These are phyloP conservation scores for Siniperca chuatsi DNA, from an alignment of 2,113 vertebrate genomes.

Conservation along the genomic window DNA sequence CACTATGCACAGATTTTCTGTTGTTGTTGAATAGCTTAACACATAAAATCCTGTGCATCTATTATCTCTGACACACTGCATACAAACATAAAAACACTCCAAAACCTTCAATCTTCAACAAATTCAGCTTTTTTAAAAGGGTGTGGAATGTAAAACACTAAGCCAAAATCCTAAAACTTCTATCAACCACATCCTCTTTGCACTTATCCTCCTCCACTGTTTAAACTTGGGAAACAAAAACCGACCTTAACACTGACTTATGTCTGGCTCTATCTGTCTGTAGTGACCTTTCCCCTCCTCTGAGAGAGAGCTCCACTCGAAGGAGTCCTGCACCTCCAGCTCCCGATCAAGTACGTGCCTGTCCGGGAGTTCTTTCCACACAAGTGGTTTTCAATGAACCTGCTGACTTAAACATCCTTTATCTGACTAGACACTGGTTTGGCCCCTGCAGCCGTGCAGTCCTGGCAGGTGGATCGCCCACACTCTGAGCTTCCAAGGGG, in stretches of 20 bases:
- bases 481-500: slow-evolving; percentile 4
- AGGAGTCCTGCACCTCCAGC: slow-evolving; percentile 31
- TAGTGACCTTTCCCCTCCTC: slow-evolving; percentile 49
- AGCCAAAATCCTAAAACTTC: slow-evolving; percentile 31
- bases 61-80: slow-evolving; percentile 7
- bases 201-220: slow-evolving; percentile 32
- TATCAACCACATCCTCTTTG: slow-evolving; percentile 36
- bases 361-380: slow-evolving; percentile 60
- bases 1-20: neutral
- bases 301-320: slow-evolving; percentile 14
- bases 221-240: slow-evolving; percentile 25
- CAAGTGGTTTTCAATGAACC: slow-evolving; percentile 66
- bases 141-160: slow-evolving; percentile 10
- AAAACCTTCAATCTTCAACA: neutral
- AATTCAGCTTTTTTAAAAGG: slow-evolving; percentile 27
- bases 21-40: slow-evolving; percentile 1
- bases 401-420: slow-evolving; percentile 60
- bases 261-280: slow-evolving; percentile 51
- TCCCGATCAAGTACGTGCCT: slow-evolving; percentile 53
- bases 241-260: slow-evolving; percentile 32
- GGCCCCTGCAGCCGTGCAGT: slow-evolving; percentile 32
- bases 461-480: slow-evolving; percentile 59
- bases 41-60: slow-evolving; percentile 12
- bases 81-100: neutral
- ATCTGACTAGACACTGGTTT: slow-evolving; percentile 51